phyloP scores from a whole-genome alignment of 2,888 invertebrate genomes.

The Hesperia comma region DNA sequence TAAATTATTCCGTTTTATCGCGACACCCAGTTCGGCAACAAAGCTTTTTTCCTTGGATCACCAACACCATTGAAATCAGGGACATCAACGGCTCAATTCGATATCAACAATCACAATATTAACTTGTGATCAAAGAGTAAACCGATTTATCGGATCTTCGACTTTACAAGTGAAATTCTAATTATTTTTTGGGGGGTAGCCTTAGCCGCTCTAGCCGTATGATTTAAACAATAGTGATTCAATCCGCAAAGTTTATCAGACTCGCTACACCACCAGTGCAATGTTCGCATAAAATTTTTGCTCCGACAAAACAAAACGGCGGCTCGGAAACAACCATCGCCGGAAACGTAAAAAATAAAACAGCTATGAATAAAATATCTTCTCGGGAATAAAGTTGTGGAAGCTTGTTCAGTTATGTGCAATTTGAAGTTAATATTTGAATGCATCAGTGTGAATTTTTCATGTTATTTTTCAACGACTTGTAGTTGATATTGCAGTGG shows the following conservation, averaged over 20 bases:
- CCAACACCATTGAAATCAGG: too few relatives aligned
- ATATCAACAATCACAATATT: too few relatives aligned
- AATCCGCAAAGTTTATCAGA: neutral
- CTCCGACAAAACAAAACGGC: neutral
- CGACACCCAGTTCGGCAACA: too few relatives aligned
- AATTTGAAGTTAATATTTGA: constrained; percentile 5
- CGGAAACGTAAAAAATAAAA: constrained; percentile 15
- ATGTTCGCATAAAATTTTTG: neutral
- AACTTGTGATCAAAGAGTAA: too few relatives aligned
- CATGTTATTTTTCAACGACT: neutral
- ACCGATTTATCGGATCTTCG: too few relatives aligned
- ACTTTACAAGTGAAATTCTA: too few relatives aligned
- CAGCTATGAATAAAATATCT: constrained; percentile 17
- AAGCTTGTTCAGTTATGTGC: constrained; percentile 3
- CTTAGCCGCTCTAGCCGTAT: too few relatives aligned
- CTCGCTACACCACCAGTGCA: neutral
- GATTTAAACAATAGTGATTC: neutral
- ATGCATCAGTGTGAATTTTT: neutral
- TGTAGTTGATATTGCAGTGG: too few relatives aligned
- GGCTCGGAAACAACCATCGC: constrained; percentile 8
- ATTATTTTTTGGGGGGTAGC: too few relatives aligned
- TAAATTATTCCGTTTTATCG: too few relatives aligned
- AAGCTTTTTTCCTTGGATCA: too few relatives aligned
- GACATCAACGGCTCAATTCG: too few relatives aligned
- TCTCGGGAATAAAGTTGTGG: constrained; percentile 1